Conservation (phyloP, 2,888 invertebrate species). For the Callosobruchus maculatus region DNA sequence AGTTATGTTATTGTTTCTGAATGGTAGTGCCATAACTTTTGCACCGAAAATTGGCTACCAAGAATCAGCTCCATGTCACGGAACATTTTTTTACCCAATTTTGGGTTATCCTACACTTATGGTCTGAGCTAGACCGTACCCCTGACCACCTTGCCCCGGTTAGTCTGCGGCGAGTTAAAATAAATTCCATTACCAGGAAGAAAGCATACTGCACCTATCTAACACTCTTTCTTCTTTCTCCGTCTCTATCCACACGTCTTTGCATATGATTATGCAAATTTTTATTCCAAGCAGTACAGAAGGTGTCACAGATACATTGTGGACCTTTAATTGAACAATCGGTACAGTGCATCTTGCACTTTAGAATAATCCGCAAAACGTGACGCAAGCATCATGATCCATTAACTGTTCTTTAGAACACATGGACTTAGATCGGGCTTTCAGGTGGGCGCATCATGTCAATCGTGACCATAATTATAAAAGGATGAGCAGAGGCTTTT, state of each 20-base stretch:
- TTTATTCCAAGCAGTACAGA: not conserved
- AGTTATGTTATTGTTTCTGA: no score
- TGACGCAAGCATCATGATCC: not conserved
- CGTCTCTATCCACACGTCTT: not conserved
- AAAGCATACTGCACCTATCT: no score
- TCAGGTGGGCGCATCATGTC: not conserved
- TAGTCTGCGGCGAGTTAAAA: no score
- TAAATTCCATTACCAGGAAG: no score
- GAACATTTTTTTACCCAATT: no score
- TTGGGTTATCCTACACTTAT: no score
- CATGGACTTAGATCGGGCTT: not conserved
- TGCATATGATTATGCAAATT: not conserved
- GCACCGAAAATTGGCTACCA: no score
- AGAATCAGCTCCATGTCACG: no score
- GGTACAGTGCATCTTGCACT: not conserved
- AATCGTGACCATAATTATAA: not conserved
- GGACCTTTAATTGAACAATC: not conserved
- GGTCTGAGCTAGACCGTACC: no score
- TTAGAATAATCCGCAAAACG: not conserved
- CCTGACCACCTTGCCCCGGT: no score
- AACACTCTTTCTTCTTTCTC: not conserved
- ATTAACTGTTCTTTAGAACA: not conserved
- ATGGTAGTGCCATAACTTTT: no score
- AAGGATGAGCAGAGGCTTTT: no score
- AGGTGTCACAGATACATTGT: not conserved